These are phyloP conservation scores for Osedax fenrisi DNA, from an alignment of 2,888 invertebrate genomes.

Conservation along the genomic window DNA sequence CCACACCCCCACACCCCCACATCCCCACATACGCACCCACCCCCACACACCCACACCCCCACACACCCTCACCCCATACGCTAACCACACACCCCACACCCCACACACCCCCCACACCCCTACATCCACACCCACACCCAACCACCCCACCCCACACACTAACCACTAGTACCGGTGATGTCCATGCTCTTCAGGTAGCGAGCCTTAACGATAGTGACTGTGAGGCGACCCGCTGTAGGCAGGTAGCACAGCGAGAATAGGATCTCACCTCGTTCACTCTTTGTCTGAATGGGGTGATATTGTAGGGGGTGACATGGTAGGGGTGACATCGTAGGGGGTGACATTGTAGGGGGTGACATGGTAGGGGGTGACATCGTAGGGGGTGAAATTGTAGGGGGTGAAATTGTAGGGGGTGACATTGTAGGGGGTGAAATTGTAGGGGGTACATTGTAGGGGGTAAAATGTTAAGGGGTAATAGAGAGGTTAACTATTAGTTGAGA, in stretches of 20 bases:
- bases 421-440: not conserved
- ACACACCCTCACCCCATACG: not conserved
- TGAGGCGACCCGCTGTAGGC: slow-evolving; percentile 77
- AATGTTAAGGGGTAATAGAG: no score
- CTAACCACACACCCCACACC: not conserved
- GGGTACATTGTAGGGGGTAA: no score
- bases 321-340: not conserved
- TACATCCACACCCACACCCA: not conserved
- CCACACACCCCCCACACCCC: not conserved
- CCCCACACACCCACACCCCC: not conserved
- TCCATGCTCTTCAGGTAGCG: slow-evolving; percentile 82
- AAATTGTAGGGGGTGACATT: not conserved
- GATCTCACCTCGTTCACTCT: slow-evolving; percentile 63
- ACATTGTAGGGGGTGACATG: not conserved
- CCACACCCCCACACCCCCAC: not conserved
- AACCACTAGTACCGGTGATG: slow-evolving; percentile 80
- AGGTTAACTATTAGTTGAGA: no score
- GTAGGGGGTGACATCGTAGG: not conserved
- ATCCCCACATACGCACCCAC: not conserved
- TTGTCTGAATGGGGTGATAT: slow-evolving; percentile 20
- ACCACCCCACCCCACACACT: slow-evolving; percentile 28
- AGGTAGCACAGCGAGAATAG: slow-evolving; percentile 81
- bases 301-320: not conserved
- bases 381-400: not conserved
- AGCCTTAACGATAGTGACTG: slow-evolving; percentile 79